These are phyloP conservation scores for Papilio aristodemus DNA, from an alignment of 1,140 invertebrate species.

Conservation along the genomic window DNA sequence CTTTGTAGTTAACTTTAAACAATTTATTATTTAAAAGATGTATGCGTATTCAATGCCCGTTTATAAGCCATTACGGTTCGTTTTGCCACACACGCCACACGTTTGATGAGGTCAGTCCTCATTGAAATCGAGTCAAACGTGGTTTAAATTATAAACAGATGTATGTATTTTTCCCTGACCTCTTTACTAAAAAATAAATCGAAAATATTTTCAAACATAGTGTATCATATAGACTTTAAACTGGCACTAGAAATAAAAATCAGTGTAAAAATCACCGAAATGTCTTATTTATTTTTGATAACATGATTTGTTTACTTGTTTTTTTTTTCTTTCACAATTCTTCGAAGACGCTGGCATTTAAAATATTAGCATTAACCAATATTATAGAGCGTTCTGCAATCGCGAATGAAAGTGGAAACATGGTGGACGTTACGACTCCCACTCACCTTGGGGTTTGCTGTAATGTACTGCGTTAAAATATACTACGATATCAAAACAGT, in stretches of 20 bases:
- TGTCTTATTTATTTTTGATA: no score
- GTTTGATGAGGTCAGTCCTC: neutral
- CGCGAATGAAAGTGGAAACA: conserved; percentile 47
- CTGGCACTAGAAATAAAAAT: no score
- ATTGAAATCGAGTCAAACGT: conserved; percentile 14
- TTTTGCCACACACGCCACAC: no score
- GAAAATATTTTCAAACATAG: no score
- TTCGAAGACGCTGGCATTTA: conserved; percentile 15
- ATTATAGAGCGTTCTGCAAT: conserved; percentile 34
- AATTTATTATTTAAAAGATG: no score
- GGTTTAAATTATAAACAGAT: conserved; percentile 25
- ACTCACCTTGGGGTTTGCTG: conserved; percentile 65
- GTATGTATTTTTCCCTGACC: conserved; percentile 14
- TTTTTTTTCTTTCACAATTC: neutral
- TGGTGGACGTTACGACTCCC: conserved; percentile 49
- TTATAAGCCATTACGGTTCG: conserved; percentile 19
- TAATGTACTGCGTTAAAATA: conserved; percentile 70
- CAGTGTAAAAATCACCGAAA: no score
- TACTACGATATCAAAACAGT: conserved; percentile 75
- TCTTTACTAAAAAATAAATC: neutral
- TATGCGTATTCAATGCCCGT: neutral
- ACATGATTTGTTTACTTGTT: no score
- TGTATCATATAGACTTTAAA: no score
- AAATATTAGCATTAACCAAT: conserved; percentile 14
- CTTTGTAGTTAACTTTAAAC: no score